Evolutionary conservation across 2,797 vertebrate species (phyloP).

Genomic region (Rhinoraja longicauda): DNA sequence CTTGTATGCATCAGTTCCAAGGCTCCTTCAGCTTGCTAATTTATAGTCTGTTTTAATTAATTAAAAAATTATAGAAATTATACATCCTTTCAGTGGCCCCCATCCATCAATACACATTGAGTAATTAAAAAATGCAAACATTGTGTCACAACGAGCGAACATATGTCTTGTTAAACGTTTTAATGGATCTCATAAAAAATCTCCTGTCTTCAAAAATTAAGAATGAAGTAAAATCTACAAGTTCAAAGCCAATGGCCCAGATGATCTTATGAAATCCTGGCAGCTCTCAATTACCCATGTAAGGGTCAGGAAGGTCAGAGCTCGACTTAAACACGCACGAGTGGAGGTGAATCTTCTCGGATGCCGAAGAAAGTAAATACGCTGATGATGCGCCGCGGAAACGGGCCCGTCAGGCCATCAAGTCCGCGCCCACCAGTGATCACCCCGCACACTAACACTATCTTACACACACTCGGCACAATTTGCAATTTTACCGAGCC

Average conservation of each 20-base stretch:
- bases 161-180: background rate
- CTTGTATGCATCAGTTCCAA: background rate
- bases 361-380: no score
- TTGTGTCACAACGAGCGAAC: background rate
- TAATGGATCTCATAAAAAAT: background rate
- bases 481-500: no score
- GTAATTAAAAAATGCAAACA: conserved; percentile 12
- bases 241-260: background rate
- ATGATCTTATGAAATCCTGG: no score
- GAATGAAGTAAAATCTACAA: background rate
- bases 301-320: no score
- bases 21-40: background rate
- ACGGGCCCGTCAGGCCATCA: no score
- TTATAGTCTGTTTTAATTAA: conserved; percentile 27
- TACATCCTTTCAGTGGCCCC: conserved; percentile 6
- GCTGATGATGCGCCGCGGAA: no score
- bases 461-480: no score
- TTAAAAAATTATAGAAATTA: conserved; percentile 12
- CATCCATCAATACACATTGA: background rate
- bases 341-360: no score
- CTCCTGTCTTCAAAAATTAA: background rate
- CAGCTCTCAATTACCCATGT: no score
- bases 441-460: no score
- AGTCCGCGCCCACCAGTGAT: no score
- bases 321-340: no score